Conservation (phyloP, 2,888 invertebrate species). For the Leucophenga montana region DNA sequence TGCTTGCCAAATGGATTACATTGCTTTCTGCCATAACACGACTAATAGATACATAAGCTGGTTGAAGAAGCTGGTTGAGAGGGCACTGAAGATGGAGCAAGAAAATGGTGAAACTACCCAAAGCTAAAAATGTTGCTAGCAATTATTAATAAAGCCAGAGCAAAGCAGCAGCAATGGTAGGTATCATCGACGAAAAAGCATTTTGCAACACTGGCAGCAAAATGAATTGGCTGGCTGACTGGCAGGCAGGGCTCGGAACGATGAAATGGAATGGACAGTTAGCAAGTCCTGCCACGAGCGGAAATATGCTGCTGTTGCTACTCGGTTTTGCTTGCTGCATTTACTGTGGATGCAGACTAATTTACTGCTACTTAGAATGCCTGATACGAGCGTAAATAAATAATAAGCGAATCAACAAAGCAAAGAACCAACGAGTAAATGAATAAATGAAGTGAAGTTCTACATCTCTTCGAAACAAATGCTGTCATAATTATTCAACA, state of each 20-base stretch:
- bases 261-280: too few species aligned
- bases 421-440: background rate
- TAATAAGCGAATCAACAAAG: constrained; percentile 15
- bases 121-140: background rate
- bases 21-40: too few species aligned
- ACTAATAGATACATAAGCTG: too few species aligned
- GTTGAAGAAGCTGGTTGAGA: too few species aligned
- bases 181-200: too few species aligned
- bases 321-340: too few species aligned
- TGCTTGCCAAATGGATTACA: too few species aligned
- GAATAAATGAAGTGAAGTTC: background rate
- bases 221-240: background rate
- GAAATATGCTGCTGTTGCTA: background rate
- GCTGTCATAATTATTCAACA: constrained; percentile 16
- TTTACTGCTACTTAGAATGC: constrained; percentile 19
- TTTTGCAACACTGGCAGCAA: too few species aligned
- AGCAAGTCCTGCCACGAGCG: background rate
- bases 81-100: background rate
- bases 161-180: background rate
- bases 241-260: too few species aligned
- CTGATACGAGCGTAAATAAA: constrained; percentile 15
- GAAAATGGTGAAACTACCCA: background rate
- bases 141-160: constrained; percentile 3
- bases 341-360: background rate
- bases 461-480: background rate